Evolutionary conservation across 1,140 invertebrate genomes (phyloP), one percentile per base, ranked within the genome.

Genomic region (Neotoxoptera formosana): DNA sequence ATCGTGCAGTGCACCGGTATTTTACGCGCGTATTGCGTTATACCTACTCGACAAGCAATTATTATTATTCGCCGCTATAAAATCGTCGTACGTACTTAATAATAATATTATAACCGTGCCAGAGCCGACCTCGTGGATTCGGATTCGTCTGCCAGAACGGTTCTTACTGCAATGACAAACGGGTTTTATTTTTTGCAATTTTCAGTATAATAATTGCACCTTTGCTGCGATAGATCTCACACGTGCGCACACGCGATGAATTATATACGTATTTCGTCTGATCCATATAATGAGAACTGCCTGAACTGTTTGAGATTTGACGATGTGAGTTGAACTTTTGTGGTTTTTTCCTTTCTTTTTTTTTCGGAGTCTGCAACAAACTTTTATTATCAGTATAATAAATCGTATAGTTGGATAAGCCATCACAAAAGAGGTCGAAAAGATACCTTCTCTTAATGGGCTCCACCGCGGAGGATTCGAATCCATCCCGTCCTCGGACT

Each of bases 361-460:
- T 67, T 14, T 6, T 76, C 17, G 60, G 6, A 20, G 60, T 76
- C 60, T 76, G 30, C n/a, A 3, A 76, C 30, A 17, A 76, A 76
- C 60, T 76, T 76, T n/a, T 76, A 17, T 76, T 76, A 76, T 76
- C 60, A 76, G n/a, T 76, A 17, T 76, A 76, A 76, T 76, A 76
- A 76, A 76, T 76, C n/a, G 60, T n/a, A n/a, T 76, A 20, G 60
- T 76, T 76, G 60, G 60, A 76, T 76, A 76, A 76, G 60, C 60
- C 60, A 34, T 76, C 60, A 34, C n/a, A 34, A 76, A 76, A 76
- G 60, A 76, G 60, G 60, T 76, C 30, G 60, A 76, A 76, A 67
- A 76, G 60, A 76, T 76, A 76, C 60, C 60, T 76, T 76, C 60
- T n/a, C n/a, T 76, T 76, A 76, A 76, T 76, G 30, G 60, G 30